These are phyloP conservation scores for Drosophila colorata DNA, from an alignment of 2,888 invertebrate species.

Conservation along the genomic window DNA sequence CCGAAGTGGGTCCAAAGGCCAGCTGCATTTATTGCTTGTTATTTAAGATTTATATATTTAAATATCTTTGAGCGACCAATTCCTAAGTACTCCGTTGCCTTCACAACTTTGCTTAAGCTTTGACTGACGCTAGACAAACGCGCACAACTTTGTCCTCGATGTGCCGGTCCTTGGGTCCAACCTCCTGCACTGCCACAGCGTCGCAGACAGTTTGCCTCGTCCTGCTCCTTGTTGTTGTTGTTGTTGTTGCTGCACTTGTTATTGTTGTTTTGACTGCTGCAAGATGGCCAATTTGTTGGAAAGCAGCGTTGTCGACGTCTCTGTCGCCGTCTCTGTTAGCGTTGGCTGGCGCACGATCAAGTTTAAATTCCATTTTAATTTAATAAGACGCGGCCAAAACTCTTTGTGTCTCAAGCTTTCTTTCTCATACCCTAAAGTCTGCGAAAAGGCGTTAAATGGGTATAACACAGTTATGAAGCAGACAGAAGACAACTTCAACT, in stretches of 20 bases:
- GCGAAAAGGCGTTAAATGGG: background rate
- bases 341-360: constrained; percentile 61
- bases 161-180: constrained; percentile 12
- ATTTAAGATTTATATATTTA: constrained; percentile 78
- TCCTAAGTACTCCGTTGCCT: constrained; percentile 66
- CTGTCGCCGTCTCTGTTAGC: constrained; percentile 5
- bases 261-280: constrained; percentile 44
- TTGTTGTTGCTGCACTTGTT: background rate
- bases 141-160: constrained; percentile 69
- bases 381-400: constrained; percentile 55
- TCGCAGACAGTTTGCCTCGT: constrained; percentile 6
- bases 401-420: constrained; percentile 1
- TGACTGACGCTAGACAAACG: constrained; percentile 74
- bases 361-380: constrained; percentile 78
- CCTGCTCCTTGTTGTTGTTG: constrained; percentile 18
- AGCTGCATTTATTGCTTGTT: constrained; percentile 76
- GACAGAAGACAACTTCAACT: background rate
- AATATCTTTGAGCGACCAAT: constrained; percentile 76
- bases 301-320: constrained; percentile 7
- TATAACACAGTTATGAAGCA: background rate
- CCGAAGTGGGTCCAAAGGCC: constrained; percentile 9
- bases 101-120: constrained; percentile 72
- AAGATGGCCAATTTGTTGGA: constrained; percentile 52
- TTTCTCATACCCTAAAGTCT: background rate
- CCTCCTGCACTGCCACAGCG: constrained; percentile 2